Percentiles rank a stretch among this genome's conserved stretches.
phyloP scores from a whole-genome alignment of 2,113 vertebrate species.

The Condylura cristata region DNA sequence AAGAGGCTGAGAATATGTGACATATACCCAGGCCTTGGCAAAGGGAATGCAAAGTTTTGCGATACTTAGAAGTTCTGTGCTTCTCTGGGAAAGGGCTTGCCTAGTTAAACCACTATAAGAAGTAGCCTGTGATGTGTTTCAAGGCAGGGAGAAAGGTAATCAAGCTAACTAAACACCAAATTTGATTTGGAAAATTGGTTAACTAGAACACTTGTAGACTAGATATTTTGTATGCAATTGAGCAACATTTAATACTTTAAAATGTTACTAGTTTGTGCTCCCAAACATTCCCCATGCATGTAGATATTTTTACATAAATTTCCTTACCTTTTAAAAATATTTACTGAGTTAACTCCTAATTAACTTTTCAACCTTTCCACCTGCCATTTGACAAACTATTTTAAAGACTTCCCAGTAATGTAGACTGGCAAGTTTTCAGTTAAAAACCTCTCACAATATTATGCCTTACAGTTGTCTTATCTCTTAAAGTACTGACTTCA shows the following conservation, averaged over 20 bases:
- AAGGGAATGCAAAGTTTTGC: background rate
- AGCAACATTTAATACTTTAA: background rate
- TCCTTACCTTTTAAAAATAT: background rate
- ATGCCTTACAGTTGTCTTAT: background rate
- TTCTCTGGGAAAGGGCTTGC: background rate
- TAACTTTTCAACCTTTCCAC: background rate
- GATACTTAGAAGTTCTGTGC: background rate
- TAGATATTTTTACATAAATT: background rate
- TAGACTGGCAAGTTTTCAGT: background rate
- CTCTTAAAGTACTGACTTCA: background rate
- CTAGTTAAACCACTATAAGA: background rate
- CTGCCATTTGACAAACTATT: background rate
- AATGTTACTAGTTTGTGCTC: background rate
- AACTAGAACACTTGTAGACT: background rate
- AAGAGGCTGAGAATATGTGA: background rate
- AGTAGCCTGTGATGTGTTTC: background rate
- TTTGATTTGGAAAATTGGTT: background rate
- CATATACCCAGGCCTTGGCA: background rate
- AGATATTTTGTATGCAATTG: slow-evolving; percentile 1
- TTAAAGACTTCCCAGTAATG: background rate
- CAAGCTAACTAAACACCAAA: background rate
- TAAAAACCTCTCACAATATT: background rate
- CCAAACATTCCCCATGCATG: background rate
- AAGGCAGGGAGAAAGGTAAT: background rate
- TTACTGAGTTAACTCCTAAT: background rate